These are phyloP conservation scores for Podiceps cristatus DNA, from an alignment of 2,113 vertebrate genomes.

Conservation along the genomic window DNA sequence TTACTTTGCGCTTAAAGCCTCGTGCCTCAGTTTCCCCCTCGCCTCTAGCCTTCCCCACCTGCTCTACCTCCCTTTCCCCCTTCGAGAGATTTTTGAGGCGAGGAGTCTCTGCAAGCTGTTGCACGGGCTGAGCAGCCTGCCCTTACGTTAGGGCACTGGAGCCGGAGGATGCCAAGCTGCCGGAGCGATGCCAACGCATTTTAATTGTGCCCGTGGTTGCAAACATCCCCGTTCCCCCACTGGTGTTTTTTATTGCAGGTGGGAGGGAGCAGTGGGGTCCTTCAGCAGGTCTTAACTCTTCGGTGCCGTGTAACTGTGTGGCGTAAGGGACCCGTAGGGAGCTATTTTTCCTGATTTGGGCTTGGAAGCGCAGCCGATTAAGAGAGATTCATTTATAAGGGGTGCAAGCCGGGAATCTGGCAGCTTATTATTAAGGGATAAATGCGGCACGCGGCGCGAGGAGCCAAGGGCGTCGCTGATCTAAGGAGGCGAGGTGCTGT, in stretches of 20 bases:
- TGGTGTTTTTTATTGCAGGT: neutral
- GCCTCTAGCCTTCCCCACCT: neutral
- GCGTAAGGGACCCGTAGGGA: neutral
- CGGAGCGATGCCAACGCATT: conserved; percentile 21
- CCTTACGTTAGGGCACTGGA: conserved; percentile 34
- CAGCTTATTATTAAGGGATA: neutral
- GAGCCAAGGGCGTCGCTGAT: neutral
- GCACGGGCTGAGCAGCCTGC: conserved; percentile 36
- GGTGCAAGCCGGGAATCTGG: neutral
- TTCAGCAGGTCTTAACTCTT: conserved; percentile 14
- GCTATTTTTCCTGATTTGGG: neutral
- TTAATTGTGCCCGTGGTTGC: conserved; percentile 37
- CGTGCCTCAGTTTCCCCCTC: neutral
- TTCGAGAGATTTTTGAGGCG: neutral
- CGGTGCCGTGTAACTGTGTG: neutral
- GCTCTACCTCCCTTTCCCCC: rapidly evolving
- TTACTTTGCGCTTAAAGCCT: rapidly evolving
- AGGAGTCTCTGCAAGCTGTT: neutral
- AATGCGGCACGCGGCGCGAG: neutral
- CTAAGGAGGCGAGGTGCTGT: neutral
- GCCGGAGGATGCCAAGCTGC: conserved; percentile 44
- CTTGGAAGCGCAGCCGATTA: conserved; percentile 42
- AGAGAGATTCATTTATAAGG: conserved; percentile 50
- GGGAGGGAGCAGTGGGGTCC: neutral
- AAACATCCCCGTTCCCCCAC: conserved; percentile 14